phyloP scores from a whole-genome alignment of 2,113 vertebrate genomes.

The Rostratula benghalensis region DNA sequence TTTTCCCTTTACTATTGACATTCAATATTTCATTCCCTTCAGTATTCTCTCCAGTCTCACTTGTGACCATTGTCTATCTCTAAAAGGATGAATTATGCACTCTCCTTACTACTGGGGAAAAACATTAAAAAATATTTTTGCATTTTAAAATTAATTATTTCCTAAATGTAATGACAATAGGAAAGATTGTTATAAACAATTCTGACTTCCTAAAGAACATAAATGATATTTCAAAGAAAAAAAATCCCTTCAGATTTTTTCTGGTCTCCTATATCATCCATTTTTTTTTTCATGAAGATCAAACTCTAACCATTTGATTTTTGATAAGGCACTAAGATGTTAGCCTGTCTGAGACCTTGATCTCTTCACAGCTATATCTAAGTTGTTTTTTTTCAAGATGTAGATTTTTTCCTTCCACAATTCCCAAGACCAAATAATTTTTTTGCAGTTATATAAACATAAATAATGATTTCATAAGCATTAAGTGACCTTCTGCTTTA shows the following conservation, averaged over 20 bases:
- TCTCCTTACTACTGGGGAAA: not conserved
- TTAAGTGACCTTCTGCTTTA: not conserved
- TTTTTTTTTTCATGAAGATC: not conserved
- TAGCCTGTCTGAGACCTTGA: not conserved
- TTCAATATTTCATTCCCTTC: not conserved
- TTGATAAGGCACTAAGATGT: not conserved
- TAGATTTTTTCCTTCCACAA: not conserved
- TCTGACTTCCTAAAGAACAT: not conserved
- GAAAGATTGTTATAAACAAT: not conserved
- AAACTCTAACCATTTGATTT: not conserved
- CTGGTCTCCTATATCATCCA: not conserved
- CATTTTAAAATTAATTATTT: not conserved
- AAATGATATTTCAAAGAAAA: rapidly evolving
- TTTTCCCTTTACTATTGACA: not conserved
- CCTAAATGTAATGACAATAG: not conserved
- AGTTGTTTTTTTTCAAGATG: not conserved
- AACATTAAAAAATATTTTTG: not conserved
- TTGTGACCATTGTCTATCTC: not conserved
- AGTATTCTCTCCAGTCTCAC: not conserved
- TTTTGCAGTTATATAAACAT: not conserved
- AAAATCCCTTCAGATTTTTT: not conserved
- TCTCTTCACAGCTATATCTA: not conserved
- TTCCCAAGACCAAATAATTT: not conserved
- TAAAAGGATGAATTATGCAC: not conserved
- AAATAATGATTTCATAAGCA: not conserved